A percentile compares a stretch with the other conserved stretches of the same genome.
These are phyloP conservation scores for Stegodyphus mimosarum DNA, from an alignment of 1,140 invertebrate species.

Conservation along the genomic window DNA sequence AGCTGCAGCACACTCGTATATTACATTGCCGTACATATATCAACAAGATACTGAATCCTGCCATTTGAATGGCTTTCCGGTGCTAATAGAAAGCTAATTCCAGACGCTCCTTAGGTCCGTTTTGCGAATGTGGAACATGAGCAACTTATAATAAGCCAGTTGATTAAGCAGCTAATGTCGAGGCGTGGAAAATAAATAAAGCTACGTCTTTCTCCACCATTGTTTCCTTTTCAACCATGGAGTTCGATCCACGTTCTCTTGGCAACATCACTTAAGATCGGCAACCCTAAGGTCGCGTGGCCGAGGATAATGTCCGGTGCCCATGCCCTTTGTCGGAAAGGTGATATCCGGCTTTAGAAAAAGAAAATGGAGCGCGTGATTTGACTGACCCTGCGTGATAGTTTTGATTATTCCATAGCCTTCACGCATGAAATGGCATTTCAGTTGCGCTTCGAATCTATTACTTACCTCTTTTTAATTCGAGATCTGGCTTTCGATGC, in stretches of 20 bases:
- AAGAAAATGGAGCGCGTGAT: conserved; percentile 55
- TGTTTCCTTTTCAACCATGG: conserved; percentile 13
- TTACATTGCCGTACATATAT: too few relatives aligned
- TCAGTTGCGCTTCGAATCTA: conserved; percentile 21
- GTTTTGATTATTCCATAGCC: neutral
- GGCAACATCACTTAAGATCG: neutral
- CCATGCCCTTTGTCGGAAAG: conserved; percentile 47
- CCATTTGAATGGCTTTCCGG: too few relatives aligned
- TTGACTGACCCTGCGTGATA: conserved; percentile 19
- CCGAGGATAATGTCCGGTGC: conserved; percentile 47
- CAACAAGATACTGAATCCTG: too few relatives aligned
- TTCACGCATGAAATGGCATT: conserved; percentile 50
- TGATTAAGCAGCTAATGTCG: too few relatives aligned
- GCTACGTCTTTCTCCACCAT: neutral
- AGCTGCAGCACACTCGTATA: too few relatives aligned
- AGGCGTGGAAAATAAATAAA: too few relatives aligned
- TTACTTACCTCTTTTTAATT: neutral
- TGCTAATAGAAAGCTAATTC: neutral
- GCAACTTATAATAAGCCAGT: neutral
- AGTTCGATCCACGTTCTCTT: neutral
- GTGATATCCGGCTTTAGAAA: conserved; percentile 57
- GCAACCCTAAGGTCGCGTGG: conserved; percentile 37
- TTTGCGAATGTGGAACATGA: neutral
- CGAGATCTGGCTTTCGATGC: too few relatives aligned
- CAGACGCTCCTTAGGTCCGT: neutral